These are phyloP conservation scores for Corvus hawaiiensis DNA, from an alignment of 2,113 vertebrate species.

Conservation along the genomic window DNA sequence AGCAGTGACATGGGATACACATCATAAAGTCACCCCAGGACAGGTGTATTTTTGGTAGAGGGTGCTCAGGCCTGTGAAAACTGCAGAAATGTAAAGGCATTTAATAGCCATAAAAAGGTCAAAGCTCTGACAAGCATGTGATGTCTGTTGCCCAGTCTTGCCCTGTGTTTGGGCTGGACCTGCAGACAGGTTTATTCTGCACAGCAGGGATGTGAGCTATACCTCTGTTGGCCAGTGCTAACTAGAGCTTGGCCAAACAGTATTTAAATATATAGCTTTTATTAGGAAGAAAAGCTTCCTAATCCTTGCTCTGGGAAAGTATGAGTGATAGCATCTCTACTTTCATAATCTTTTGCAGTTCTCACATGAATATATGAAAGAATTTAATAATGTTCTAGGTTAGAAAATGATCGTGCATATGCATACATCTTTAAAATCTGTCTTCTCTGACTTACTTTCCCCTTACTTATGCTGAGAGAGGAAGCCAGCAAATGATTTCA, in stretches of 20 bases:
- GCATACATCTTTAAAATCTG: slow-evolving; percentile 3
- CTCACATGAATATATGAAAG: slow-evolving; percentile 26
- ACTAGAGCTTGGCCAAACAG: neutral
- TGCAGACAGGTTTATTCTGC: neutral
- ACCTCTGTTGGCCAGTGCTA: neutral
- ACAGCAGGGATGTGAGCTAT: neutral
- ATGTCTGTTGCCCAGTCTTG: neutral
- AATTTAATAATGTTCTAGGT: slow-evolving; percentile 32
- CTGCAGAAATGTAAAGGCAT: neutral
- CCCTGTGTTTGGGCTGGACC: neutral
- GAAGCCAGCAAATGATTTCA: neutral
- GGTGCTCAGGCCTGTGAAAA: neutral
- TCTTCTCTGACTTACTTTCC: slow-evolving; percentile 26
- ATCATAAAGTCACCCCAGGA: no score
- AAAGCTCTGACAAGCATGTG: neutral
- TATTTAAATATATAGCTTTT: neutral
- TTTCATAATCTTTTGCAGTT: neutral
- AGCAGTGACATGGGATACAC: no score
- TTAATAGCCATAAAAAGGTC: neutral
- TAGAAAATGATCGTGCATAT: slow-evolving; percentile 12
- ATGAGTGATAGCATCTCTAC: slow-evolving; percentile 3
- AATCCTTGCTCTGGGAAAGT: neutral
- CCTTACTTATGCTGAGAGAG: slow-evolving; percentile 22
- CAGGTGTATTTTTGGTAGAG: neutral
- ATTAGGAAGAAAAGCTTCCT: neutral